Conservation (phyloP, 2,113 vertebrate genomes). For the Bubo blakistoni region DNA sequence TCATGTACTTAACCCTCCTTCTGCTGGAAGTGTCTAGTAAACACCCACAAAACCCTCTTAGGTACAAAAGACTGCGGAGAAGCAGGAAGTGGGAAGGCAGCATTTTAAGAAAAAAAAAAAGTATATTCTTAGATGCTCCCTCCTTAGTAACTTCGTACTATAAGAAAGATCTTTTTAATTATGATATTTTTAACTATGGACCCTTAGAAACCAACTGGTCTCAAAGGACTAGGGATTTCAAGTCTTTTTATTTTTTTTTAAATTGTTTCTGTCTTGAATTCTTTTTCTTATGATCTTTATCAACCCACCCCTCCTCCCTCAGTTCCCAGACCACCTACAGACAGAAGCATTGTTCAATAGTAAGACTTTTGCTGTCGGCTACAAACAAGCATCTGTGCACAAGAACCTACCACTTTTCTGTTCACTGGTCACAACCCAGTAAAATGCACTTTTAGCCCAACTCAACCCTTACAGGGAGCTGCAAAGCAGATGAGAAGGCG, state of each 20-base stretch:
- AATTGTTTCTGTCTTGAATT: not conserved
- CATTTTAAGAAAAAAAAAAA: not conserved
- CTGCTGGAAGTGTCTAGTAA: slow-evolving; percentile 38
- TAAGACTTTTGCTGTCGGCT: not conserved
- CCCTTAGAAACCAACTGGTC: not conserved
- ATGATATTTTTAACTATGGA: not conserved
- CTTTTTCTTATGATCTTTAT: not conserved
- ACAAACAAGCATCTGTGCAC: not conserved
- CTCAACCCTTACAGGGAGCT: not conserved
- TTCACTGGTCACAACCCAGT: not conserved
- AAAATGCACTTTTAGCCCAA: not conserved
- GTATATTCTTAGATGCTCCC: not conserved
- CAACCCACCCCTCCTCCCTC: not conserved
- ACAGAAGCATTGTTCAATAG: not conserved
- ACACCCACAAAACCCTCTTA: not conserved
- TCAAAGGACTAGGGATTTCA: not conserved
- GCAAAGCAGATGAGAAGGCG: fast-evolving
- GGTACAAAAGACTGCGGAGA: not conserved
- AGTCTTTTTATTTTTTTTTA: not conserved
- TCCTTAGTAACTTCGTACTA: not conserved
- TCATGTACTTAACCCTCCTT: slow-evolving; percentile 69
- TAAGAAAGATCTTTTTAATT: not conserved
- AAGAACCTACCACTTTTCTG: not conserved
- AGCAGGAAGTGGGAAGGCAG: not conserved
- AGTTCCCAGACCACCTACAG: not conserved